Evolutionary conservation across 2,797 vertebrate genomes (phyloP).

Genomic region (Perdix hodgsoniae): DNA sequence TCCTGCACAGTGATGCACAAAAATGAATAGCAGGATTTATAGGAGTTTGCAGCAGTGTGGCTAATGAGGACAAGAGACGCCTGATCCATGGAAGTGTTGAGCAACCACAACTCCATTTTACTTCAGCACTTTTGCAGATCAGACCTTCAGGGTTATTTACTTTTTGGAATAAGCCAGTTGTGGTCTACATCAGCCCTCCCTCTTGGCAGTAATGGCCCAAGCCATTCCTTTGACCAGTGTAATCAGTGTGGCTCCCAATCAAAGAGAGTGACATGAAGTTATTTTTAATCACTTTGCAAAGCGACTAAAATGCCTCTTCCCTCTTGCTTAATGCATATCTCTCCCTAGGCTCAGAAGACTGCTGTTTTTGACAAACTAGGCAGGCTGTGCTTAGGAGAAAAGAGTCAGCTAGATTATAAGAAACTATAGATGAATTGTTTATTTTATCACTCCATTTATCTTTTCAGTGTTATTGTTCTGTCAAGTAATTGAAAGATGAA

Average conservation of each 20-base stretch:
- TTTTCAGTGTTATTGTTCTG: neutral
- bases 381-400: neutral
- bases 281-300: constrained; percentile 33
- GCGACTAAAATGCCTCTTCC: neutral
- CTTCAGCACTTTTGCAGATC: constrained; percentile 24
- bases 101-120: constrained; percentile 23
- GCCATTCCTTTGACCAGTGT: neutral
- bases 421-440: constrained; percentile 22
- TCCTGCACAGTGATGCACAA: neutral
- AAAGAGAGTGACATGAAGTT: neutral
- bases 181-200: neutral
- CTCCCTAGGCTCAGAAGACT: neutral
- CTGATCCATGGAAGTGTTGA: neutral
- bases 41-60: neutral
- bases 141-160: constrained; percentile 14
- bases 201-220: neutral
- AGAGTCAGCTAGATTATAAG: neutral
- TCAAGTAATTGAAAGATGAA: constrained; percentile 7
- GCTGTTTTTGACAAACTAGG: neutral
- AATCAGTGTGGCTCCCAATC: neutral
- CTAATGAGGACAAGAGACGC: constrained; percentile 7
- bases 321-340: neutral
- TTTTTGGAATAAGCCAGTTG: constrained; percentile 11
- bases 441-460: constrained; percentile 1
- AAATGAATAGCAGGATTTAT: neutral